Evolutionary conservation across 2,888 invertebrate genomes (phyloP).

Genomic region (Zhengitettix transpicula): DNA sequence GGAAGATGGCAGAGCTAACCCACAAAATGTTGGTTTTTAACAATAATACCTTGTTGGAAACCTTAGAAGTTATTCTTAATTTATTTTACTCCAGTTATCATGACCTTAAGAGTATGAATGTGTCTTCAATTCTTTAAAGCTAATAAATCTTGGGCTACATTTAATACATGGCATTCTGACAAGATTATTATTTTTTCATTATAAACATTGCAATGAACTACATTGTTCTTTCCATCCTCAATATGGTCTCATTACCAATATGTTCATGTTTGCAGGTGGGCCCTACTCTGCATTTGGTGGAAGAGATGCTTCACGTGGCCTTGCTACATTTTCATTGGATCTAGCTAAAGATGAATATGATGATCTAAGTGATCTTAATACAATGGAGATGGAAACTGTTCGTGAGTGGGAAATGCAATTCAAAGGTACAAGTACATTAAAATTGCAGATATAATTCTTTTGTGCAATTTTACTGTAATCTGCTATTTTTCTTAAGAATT

Average conservation of each 20-base stretch:
- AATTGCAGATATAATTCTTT: too few relatives aligned
- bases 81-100: too few relatives aligned
- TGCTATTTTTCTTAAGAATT: too few relatives aligned
- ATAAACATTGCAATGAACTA: neutral
- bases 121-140: too few relatives aligned
- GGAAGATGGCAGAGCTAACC: too few relatives aligned
- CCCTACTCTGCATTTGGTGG: constrained; percentile 92
- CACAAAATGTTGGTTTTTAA: too few relatives aligned
- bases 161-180: too few relatives aligned
- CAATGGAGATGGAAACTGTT: constrained; percentile 88
- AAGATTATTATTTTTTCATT: neutral
- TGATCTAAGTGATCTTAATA: constrained; percentile 84
- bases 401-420: constrained; percentile 96
- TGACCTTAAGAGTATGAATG: too few relatives aligned
- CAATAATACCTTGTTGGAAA: too few relatives aligned
- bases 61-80: too few relatives aligned
- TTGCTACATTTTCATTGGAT: constrained; percentile 83
- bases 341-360: constrained; percentile 76
- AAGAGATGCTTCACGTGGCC: constrained; percentile 82
- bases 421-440: constrained; percentile 44
- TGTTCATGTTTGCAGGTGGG: constrained; percentile 44
- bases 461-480: too few relatives aligned
- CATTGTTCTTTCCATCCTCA: neutral
- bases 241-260: constrained; percentile 9
- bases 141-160: too few relatives aligned